Conservation (phyloP, 2,113 vertebrate genomes). For the Tragelaphus strepsiceros region DNA sequence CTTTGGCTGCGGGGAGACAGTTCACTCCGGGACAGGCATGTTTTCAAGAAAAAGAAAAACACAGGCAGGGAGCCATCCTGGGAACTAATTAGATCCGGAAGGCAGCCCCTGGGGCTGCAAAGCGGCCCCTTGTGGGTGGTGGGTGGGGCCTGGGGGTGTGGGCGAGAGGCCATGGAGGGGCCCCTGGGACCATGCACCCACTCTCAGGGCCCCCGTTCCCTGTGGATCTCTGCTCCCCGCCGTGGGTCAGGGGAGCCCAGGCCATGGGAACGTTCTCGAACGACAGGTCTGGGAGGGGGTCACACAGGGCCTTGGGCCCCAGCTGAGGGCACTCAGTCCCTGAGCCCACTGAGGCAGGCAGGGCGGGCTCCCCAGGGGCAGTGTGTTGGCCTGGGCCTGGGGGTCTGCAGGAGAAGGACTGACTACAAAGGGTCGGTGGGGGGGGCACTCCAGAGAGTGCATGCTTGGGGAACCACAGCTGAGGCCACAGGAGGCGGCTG, state of each 20-base stretch:
- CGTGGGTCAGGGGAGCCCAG: neutral
- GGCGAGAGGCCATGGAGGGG: rapidly evolving
- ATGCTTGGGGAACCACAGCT: neutral
- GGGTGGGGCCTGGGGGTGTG: neutral
- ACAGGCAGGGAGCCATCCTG: neutral
- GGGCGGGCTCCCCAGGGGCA: neutral
- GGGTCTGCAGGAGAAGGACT: neutral
- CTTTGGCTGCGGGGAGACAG: neutral
- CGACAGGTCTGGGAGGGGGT: neutral
- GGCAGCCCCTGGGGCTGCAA: neutral
- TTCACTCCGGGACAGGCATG: neutral
- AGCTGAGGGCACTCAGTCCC: neutral
- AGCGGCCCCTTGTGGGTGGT: neutral
- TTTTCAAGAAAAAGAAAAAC: neutral
- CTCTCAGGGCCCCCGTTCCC: too few species aligned
- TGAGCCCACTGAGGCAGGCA: neutral
- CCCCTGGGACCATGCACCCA: neutral
- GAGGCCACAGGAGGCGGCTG: rapidly evolving
- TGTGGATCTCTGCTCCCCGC: rapidly evolving
- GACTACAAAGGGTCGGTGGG: rapidly evolving
- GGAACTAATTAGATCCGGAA: neutral
- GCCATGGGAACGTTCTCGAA: rapidly evolving
- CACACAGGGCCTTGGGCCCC: neutral
- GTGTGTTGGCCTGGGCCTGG: neutral
- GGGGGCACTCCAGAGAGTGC: rapidly evolving